Evolutionary conservation across 2,888 invertebrate species (phyloP).

Genomic region (Ctenicera cuprea): DNA sequence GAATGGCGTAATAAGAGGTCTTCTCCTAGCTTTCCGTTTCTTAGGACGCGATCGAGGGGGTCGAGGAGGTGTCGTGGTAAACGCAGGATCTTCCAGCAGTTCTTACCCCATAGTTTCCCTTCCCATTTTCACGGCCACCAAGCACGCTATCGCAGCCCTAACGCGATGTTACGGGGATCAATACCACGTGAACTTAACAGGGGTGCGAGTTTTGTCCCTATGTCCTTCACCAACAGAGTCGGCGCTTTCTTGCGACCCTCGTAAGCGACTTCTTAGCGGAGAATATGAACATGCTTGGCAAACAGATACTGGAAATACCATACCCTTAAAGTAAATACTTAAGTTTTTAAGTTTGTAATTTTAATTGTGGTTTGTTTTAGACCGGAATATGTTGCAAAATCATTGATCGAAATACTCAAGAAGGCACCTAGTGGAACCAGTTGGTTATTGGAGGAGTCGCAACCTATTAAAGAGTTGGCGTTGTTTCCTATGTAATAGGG

Average conservation of each 20-base stretch:
- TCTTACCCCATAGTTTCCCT: conserved; percentile 82
- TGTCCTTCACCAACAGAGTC: conserved; percentile 83
- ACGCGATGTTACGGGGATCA: conserved; percentile 85
- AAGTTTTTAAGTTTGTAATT: neutral
- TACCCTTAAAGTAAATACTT: conserved; percentile 78
- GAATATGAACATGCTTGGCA: conserved; percentile 85
- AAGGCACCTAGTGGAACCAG: conserved; percentile 83
- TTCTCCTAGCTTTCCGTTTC: conserved; percentile 83
- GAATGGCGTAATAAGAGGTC: conserved; percentile 87
- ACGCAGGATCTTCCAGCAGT: conserved; percentile 84
- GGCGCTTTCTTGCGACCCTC: conserved; percentile 80
- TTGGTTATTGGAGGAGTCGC: conserved; percentile 82
- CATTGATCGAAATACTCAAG: conserved; percentile 79
- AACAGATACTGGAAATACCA: conserved; percentile 78
- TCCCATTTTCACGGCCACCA: conserved; percentile 86
- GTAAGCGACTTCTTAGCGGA: conserved; percentile 82
- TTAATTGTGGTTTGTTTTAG: conserved; percentile 71
- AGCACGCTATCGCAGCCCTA: conserved; percentile 84
- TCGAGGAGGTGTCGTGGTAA: conserved; percentile 84
- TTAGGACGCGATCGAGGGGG: conserved; percentile 86
- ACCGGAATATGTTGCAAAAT: conserved; percentile 81
- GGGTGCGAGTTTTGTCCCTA: conserved; percentile 82
- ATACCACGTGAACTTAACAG: conserved; percentile 83
- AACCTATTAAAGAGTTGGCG: conserved; percentile 77
- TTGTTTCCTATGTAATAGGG: conserved; percentile 56